Base-by-base conservation (phyloP, 1,140 invertebrate species). In the Pantala flavescens region DNA sequence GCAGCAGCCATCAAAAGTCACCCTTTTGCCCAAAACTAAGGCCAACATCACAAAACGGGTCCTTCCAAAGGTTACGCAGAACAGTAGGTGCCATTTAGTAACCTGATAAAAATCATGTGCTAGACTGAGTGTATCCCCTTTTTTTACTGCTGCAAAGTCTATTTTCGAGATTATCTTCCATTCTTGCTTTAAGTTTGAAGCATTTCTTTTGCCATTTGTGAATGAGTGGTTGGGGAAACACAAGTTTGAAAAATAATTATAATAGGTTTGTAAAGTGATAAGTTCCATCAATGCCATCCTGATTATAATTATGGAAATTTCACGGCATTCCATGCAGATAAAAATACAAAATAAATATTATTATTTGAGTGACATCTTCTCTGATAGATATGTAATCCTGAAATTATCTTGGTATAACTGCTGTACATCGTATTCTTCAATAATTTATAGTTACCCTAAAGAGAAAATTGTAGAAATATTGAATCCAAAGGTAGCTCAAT, bases 61-160 rank as follows among this genome's bases (percentile, higher is more conserved):
- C 24, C 42, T 72, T 28, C 71, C 71, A 42, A 72, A 28, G 42
- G 24, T 72, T 28, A 28, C 71, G 42, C 71, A 72, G 42, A 28
- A 72, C 19, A 72, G 71, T 72, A 72, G 71, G 71, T 72, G 71
- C 24, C 19, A 42, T 72, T 72, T 28, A 36, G 49, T 63, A 63
- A 63, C 49, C 49, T 63, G 49, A 63, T 63, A 63, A 63, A 21
- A 63, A 21, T 63, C 49, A 21, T 63, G 49, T 63, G 49, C 49
- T 63, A 63, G 49, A 63, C n/a, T 63, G 49, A 63, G 49, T 63
- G 49, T 63, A 5, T 63, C 49, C 49, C 49, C 49, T 14, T 63
- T 63, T 49, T 63, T 3, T 63, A 63, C n/a, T 63, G 49, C 49
- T 63, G 49, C 49, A 63, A 63, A 63, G 49, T 63, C 12, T 7